Percentiles rank a stretch among this genome's conserved stretches.
These are phyloP conservation scores for Panorpa germanica DNA, from an alignment of 2,888 invertebrate genomes.

Conservation along the genomic window DNA sequence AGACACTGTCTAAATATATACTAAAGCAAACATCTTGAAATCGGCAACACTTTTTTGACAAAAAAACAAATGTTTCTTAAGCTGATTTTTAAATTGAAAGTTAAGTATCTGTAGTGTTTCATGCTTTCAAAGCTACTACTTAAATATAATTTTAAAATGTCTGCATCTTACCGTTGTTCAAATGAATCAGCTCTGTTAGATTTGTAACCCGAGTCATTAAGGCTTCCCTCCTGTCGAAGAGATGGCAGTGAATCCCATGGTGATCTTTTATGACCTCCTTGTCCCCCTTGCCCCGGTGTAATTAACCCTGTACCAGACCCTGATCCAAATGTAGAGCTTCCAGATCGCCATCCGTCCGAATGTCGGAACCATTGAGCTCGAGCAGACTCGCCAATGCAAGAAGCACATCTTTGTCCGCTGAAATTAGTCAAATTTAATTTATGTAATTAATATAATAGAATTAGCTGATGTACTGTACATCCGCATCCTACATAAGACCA, in stretches of 20 bases:
- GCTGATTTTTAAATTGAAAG: neutral
- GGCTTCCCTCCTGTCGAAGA: slow-evolving; percentile 65
- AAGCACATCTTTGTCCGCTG: slow-evolving; percentile 56
- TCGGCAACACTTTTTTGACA: neutral
- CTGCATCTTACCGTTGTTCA: slow-evolving; percentile 52
- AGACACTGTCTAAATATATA: neutral
- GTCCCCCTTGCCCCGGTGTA: slow-evolving; percentile 21
- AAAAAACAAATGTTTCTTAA: slow-evolving; percentile 5
- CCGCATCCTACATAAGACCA: no score
- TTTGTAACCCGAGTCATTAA: slow-evolving; percentile 75
- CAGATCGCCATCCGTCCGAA: slow-evolving; percentile 73
- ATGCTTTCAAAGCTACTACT: neutral
- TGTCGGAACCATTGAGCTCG: slow-evolving; percentile 81
- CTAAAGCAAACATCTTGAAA: neutral
- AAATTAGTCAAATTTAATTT: no score
- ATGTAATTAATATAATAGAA: no score
- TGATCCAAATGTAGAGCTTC: slow-evolving; percentile 48
- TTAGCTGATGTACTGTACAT: no score
- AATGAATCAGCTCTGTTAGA: slow-evolving; percentile 72
- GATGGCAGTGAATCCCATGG: slow-evolving; percentile 81
- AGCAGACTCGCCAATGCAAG: slow-evolving; percentile 78
- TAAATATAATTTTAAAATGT: slow-evolving; percentile 3
- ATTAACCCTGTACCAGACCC: slow-evolving; percentile 31
- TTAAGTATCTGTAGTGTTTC: no score
- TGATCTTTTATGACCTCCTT: slow-evolving; percentile 48